Evolutionary conservation across 2,797 vertebrate species (phyloP).

Genomic region (Lepilemur ruficaudatus): DNA sequence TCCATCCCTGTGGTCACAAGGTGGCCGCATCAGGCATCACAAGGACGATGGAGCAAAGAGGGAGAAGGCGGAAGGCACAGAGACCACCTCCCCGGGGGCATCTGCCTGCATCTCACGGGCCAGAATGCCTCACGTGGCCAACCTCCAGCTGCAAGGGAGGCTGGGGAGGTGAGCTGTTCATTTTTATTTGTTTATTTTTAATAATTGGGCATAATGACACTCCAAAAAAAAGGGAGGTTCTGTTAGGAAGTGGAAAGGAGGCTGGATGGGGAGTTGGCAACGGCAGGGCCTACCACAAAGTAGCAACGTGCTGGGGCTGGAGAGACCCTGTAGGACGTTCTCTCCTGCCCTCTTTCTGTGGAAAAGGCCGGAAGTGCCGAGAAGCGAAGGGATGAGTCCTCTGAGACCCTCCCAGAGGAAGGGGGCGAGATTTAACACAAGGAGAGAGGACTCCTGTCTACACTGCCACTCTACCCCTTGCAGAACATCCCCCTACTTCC

Average conservation of each 20-base stretch:
- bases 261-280: neutral
- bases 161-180: neutral
- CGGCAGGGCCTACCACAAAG: neutral
- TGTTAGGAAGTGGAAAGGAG: neutral
- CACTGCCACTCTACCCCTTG: neutral
- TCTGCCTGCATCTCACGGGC: neutral
- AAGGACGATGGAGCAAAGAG: neutral
- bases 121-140: neutral
- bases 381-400: neutral
- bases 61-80: neutral
- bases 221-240: neutral
- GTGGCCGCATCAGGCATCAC: neutral
- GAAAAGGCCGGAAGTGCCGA: neutral
- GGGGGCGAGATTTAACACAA: fast-evolving
- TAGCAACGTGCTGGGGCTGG: neutral
- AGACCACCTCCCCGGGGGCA: neutral
- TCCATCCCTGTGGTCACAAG: neutral
- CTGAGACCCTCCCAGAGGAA: neutral
- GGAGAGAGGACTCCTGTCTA: fast-evolving
- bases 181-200: neutral
- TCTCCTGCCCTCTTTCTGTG: neutral
- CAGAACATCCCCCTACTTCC: neutral
- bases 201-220: neutral
- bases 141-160: neutral
- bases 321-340: neutral